phyloP scores from a whole-genome alignment of 1,140 invertebrate species.

The Drosophila busckii region DNA sequence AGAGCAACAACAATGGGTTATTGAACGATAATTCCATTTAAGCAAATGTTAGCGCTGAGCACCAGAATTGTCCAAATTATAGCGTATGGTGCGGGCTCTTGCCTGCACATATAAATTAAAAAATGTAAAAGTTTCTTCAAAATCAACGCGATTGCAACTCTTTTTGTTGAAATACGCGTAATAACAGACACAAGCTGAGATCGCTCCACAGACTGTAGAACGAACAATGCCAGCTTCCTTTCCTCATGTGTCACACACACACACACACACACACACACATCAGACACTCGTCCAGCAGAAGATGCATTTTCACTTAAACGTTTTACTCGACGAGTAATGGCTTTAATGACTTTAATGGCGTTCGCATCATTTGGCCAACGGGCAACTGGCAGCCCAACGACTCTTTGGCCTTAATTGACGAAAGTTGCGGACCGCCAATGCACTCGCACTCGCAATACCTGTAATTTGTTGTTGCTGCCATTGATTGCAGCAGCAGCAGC shows the following conservation, averaged over 20 bases:
- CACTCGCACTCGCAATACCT: conserved; percentile 42
- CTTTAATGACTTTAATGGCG: conserved; percentile 76
- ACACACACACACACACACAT: conserved; percentile 3
- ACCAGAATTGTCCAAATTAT: conserved; percentile 72
- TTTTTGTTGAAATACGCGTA: conserved; percentile 48
- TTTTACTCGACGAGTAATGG: conserved; percentile 68
- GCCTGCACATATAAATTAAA: conserved; percentile 33
- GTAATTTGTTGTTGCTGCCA: conserved; percentile 56
- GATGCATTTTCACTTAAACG: conserved; percentile 75
- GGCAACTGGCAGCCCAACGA: conserved; percentile 37
- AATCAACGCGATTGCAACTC: conserved; percentile 41
- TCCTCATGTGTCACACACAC: conserved; percentile 23
- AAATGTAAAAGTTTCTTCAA: conserved; percentile 51
- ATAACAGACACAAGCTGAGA: conserved; percentile 45
- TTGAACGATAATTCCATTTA: conserved; percentile 76
- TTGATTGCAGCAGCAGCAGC: conserved; percentile 54
- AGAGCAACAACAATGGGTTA: conserved; percentile 47
- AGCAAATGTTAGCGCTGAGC: conserved; percentile 70
- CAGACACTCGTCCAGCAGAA: conserved; percentile 35
- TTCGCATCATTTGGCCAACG: conserved; percentile 63
- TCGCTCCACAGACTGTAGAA: conserved; percentile 1
- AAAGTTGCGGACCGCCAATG: conserved; percentile 54
- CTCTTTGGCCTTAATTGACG: conserved; percentile 57
- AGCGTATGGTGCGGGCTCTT: conserved; percentile 32
- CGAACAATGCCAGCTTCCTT: background rate